phyloP scores from a whole-genome alignment of 2,888 invertebrate species.

The Boloria selene region DNA sequence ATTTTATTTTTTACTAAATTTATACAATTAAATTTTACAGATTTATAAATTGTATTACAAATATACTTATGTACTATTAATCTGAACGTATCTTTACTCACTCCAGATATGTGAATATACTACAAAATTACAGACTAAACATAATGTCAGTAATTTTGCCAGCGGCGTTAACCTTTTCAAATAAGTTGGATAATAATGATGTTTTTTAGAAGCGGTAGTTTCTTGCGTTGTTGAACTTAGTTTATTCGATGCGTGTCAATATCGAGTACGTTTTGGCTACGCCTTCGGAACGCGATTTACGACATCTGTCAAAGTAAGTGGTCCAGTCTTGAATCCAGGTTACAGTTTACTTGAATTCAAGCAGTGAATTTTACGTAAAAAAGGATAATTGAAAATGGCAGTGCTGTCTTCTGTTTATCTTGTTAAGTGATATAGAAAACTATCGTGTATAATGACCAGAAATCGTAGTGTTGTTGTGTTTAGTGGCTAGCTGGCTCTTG shows the following conservation, averaged over 20 bases:
- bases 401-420: conserved; percentile 55
- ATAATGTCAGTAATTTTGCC: neutral
- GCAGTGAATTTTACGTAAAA: conserved; percentile 54
- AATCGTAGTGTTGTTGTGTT: conserved; percentile 66
- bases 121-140: conserved; percentile 15
- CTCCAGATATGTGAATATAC: conserved; percentile 12
- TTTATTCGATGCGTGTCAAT: conserved; percentile 64
- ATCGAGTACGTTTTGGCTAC: conserved; percentile 60
- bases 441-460: conserved; percentile 66
- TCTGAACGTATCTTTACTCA: conserved; percentile 17
- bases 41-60: neutral
- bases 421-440: conserved; percentile 52
- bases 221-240: conserved; percentile 43
- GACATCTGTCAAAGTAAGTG: conserved; percentile 69
- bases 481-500: conserved; percentile 55
- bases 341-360: conserved; percentile 49
- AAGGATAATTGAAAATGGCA: conserved; percentile 51
- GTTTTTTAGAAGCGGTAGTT: conserved; percentile 24
- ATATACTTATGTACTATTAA: neutral
- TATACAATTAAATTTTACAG: too few species aligned
- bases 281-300: conserved; percentile 61
- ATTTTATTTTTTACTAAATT: too few species aligned
- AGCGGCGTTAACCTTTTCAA: conserved; percentile 8
- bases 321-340: conserved; percentile 41
- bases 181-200: conserved; percentile 16